Base-by-base conservation (phyloP, 2,888 invertebrate species). In the Oxyteleia sp. region DNA sequence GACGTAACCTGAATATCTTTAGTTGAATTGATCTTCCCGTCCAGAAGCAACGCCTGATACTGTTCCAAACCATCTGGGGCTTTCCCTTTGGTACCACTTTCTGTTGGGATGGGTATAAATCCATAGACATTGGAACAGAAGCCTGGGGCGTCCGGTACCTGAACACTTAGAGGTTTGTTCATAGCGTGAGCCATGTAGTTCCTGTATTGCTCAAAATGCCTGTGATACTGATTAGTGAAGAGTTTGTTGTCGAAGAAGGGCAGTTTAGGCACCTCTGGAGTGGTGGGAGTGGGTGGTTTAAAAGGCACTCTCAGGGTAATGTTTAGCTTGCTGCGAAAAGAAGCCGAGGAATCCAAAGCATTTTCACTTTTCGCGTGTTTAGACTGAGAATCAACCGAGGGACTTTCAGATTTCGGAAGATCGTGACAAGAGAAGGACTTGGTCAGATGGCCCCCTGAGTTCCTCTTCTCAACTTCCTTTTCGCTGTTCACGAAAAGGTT, bases 391-490 rank as follows among this genome's bases (percentile, higher is more conserved):
- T 88, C 89, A 0, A 63, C 59, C 16, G 84, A 85, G 32, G 80
- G 79, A 8, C 72, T 74, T n/a, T 83, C 85, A 1, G 85, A 43
- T 43, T 86, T 88, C 5, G 85, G 66, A 1, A 93, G 72, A 69
- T 93, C 91, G 38, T 93, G 92, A 49, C 92, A 93, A 0, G 93
- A 93, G 51, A 91, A 55, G 0, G 93, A 93, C 59, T 91, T 92
- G 0, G 82, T 84, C 18, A 92, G 38, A 2, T 87, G 89, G 68
- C 87, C 87, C 10, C 47, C 72, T 0, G 83, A 78, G 38, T 84
- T 83, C 4, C 79, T 78, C 7, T 84, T 76, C 0, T 87, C 85
- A 0, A 29, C 10, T 10, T 32, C 32, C 10, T 8, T 63, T 3
- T 74, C 85, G 0, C 84, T 86, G 0, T 69, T 81, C 0, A 88